Base-by-base conservation (phyloP, 2,113 vertebrate species). In the Nerophis lumbriciformis region DNA sequence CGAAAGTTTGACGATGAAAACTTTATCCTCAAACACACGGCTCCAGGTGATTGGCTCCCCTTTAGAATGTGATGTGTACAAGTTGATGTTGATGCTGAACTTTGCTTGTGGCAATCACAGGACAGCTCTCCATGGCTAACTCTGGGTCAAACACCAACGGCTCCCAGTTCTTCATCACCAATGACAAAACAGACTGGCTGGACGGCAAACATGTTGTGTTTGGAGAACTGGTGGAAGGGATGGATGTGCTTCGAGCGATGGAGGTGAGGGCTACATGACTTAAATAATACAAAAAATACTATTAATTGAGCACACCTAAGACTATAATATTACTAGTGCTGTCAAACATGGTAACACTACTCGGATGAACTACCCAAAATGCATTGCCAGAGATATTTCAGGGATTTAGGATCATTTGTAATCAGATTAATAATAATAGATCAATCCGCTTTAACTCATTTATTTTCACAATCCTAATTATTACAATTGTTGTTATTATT, bases 1-100 rank as follows among this genome's bases (percentile, higher is more conserved):
- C 90, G 86, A 76, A 99, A 98, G 82, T 99, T 98, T 54, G 95
- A 98, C 0, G 97, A 99, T 14, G 97, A 98, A 63, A 99, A 99
- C 86, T 99, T 98, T 71, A 94, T 99, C 56, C 93, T 99, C 57
- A 99, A 98, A 71, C 97, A 99, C 89, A 96, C 94, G 0, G 90
- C 88, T 36, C 87, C 95, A 91, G 97, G 97, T 98, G n/a, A 85
- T 79, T 13, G 5, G 6, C 42, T 21, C 13, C 11, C 4, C 5
- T 56, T 28, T 55, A 39, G 3, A 15, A 9, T 0, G n/a, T 6
- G 36, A 1, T 37, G 9, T 15, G 8, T 45, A 5, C 3, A 8
- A 44, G 5, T 37, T 38, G 39, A 3, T 35, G 2, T 19, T 51
- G 50, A 69, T 5, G 6, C 2, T 14, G 16, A 49, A 39, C 1